These are phyloP conservation scores for Anneissia japonica DNA, from an alignment of 35 echinoderm and acorn worm genomes.

Conservation along the genomic window DNA sequence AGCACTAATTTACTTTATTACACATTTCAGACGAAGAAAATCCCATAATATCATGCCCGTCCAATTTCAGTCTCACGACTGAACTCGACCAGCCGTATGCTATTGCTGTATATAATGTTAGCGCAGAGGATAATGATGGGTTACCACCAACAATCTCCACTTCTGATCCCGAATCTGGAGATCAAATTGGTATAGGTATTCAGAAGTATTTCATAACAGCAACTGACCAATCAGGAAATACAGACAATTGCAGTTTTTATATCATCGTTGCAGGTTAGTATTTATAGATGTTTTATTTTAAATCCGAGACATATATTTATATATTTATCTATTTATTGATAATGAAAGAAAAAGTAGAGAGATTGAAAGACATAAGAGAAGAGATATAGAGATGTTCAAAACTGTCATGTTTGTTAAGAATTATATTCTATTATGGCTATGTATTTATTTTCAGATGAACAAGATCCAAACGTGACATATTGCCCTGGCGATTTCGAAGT, in stretches of 20 bases:
- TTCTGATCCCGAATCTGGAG: not conserved
- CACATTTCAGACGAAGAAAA: not conserved
- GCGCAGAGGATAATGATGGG: not conserved
- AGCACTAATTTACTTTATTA: too few species aligned
- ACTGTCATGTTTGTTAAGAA: too few species aligned
- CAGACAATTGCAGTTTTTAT: not conserved
- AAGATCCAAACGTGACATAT: conserved; percentile 32
- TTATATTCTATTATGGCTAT: too few species aligned
- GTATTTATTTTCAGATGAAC: conserved; percentile 17
- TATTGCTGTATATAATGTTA: not conserved
- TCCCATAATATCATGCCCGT: not conserved
- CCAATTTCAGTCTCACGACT: not conserved
- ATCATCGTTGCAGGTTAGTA: not conserved
- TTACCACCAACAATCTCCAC: not conserved
- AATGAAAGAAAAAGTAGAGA: too few species aligned
- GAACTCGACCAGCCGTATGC: not conserved
- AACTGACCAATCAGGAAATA: not conserved
- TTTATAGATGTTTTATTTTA: too few species aligned
- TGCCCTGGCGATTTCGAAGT: conserved; percentile 26
- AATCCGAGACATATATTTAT: too few species aligned
- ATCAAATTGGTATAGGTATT: not conserved
- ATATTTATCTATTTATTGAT: too few species aligned
- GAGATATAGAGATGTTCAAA: too few species aligned
- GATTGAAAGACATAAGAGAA: too few species aligned
- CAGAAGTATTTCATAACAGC: not conserved